Evolutionary conservation across 2,797 vertebrate species (phyloP).

Genomic region (Myotis planiceps): DNA sequence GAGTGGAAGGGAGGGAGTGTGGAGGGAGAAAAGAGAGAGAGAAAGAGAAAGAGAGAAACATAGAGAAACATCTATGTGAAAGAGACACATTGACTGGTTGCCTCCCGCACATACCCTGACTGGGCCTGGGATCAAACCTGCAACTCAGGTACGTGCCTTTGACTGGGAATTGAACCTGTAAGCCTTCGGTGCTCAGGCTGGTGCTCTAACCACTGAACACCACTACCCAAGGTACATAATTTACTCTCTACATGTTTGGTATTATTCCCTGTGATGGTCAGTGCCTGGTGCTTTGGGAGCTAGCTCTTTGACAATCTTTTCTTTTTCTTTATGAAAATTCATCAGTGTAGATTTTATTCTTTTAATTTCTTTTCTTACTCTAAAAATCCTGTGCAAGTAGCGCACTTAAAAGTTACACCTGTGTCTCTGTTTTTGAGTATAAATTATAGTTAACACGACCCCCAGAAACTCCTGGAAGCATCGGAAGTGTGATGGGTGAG

Average conservation of each 20-base stretch:
- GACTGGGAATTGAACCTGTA: background rate
- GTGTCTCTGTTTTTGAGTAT: slow-evolving; percentile 11
- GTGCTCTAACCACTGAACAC: background rate
- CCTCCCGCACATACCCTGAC: background rate
- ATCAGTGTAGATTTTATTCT: slow-evolving; percentile 6
- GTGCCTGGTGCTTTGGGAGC: background rate
- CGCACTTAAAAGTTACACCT: background rate
- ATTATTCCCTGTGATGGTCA: background rate
- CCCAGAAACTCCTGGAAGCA: background rate
- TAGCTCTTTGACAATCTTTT: background rate
- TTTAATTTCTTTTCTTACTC: background rate
- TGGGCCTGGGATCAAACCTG: background rate
- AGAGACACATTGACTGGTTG: background rate
- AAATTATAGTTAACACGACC: background rate
- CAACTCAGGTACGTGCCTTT: background rate
- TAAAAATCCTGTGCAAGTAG: background rate
- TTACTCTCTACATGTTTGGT: background rate
- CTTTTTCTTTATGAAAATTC: background rate
- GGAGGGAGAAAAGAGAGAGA: background rate
- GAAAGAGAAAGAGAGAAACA: background rate
- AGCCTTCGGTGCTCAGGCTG: background rate
- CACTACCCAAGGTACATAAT: background rate
- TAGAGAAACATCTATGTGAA: background rate
- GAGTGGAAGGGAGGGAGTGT: background rate
- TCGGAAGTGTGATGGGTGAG: background rate